Percentiles rank a stretch among this genome's conserved stretches.
These are phyloP conservation scores for Clusia tigrina DNA, from an alignment of 2,888 invertebrate species.

Conservation along the genomic window DNA sequence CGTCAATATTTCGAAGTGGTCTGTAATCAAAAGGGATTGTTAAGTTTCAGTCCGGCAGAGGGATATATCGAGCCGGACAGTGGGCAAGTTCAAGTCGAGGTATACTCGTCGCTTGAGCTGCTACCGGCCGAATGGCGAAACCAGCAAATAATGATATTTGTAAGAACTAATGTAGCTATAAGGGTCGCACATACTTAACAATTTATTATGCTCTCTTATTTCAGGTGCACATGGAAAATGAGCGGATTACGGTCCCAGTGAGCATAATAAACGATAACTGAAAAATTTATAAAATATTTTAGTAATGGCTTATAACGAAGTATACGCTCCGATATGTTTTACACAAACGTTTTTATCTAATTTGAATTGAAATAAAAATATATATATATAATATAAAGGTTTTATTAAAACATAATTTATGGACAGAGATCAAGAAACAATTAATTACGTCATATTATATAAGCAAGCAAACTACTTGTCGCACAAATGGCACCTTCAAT, in stretches of 20 bases:
- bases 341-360: constrained; percentile 41
- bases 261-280: no score
- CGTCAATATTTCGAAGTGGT: constrained; percentile 55
- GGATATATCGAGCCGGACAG: constrained; percentile 52
- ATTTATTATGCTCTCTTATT: constrained; percentile 17
- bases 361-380: constrained; percentile 27
- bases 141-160: constrained; percentile 46
- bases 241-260: constrained; percentile 59
- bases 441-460: no score
- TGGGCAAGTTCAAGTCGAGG: constrained; percentile 45
- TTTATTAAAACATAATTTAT: neutral
- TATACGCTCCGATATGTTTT: constrained; percentile 44
- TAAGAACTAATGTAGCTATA: constrained; percentile 34
- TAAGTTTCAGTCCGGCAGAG: constrained; percentile 52
- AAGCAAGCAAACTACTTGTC: no score
- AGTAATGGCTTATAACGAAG: neutral
- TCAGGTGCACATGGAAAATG: constrained; percentile 56
- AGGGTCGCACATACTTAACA: neutral
- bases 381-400: neutral
- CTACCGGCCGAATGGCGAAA: constrained; percentile 32
- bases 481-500: no score
- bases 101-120: constrained; percentile 32
- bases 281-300: no score
- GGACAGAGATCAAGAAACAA: no score
- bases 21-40: constrained; percentile 48